Percentiles rank a stretch among this genome's conserved stretches.
Conservation (phyloP, 2,888 invertebrate genomes). For the Dioctria linearis region DNA sequence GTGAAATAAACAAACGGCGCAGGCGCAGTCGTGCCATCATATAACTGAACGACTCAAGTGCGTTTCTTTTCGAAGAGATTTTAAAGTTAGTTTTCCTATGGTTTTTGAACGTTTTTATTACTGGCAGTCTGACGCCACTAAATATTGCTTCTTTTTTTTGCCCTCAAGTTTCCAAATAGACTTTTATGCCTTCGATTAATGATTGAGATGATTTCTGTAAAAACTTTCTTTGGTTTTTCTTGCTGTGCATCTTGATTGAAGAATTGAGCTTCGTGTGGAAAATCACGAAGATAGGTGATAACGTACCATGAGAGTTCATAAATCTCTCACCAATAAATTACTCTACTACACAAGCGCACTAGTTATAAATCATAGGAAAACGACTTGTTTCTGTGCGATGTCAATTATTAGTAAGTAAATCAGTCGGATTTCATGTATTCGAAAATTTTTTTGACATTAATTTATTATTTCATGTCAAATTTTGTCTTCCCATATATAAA, state of each 20-base stretch:
- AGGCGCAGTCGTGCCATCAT: conserved; percentile 20
- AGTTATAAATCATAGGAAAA: no score
- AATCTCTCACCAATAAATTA: no score
- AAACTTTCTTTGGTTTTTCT: neutral
- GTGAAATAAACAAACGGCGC: conserved; percentile 36
- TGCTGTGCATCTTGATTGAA: neutral
- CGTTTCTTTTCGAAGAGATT: conserved; percentile 12
- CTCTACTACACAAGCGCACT: no score
- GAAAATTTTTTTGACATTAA: no score
- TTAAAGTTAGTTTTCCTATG: conserved; percentile 21
- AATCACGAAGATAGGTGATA: no score
- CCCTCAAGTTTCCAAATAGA: neutral
- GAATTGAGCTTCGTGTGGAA: no score
- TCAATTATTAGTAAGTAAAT: no score
- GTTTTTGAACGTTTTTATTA: conserved; percentile 27
- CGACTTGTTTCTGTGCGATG: no score
- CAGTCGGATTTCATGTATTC: no score
- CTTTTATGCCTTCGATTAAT: neutral
- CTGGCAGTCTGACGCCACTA: conserved; percentile 37
- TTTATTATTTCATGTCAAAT: no score
- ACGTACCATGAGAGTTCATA: no score
- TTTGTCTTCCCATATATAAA: no score
- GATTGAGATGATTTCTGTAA: neutral
- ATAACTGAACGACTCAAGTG: conserved; percentile 40
- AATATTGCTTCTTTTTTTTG: neutral